These are phyloP conservation scores for Stigmatopora nigra DNA, from an alignment of 2,113 vertebrate species.

Conservation along the genomic window DNA sequence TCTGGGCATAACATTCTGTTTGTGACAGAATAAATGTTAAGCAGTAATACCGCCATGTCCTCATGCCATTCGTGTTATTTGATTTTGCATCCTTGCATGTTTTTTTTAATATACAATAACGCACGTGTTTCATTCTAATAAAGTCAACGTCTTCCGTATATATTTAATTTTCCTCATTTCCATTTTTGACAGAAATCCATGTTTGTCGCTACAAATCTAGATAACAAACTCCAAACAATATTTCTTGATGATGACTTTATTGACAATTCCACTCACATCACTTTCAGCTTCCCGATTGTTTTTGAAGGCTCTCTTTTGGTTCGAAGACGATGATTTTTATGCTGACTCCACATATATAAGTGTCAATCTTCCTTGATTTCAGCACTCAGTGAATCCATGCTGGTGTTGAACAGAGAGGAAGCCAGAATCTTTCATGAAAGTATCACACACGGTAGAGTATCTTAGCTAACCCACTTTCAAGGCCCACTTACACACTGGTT, in stretches of 20 bases:
- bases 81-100: slow-evolving; percentile 63
- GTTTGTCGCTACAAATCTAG: slow-evolving; percentile 33
- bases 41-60: slow-evolving; percentile 13
- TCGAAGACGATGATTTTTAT: slow-evolving; percentile 34
- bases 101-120: slow-evolving; percentile 23
- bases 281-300: slow-evolving; percentile 8
- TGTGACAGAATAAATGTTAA: background rate
- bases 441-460: slow-evolving; percentile 73
- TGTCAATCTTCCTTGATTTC: slow-evolving; percentile 66
- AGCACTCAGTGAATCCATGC: slow-evolving; percentile 68
- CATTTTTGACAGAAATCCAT: slow-evolving; percentile 43
- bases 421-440: slow-evolving; percentile 70
- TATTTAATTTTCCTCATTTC: slow-evolving; percentile 44
- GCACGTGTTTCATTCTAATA: slow-evolving; percentile 54
- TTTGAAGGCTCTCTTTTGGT: slow-evolving; percentile 5
- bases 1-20: background rate
- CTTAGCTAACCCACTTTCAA: slow-evolving; percentile 32
- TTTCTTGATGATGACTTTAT: background rate
- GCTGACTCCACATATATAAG: slow-evolving; percentile 48
- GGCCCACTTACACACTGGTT: slow-evolving; percentile 15
- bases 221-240: slow-evolving; percentile 2
- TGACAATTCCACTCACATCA: background rate
- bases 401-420: slow-evolving; percentile 71
- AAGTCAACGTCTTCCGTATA: slow-evolving; percentile 50
- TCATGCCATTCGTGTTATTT: slow-evolving; percentile 36